Percentiles rank a stretch among this genome's conserved stretches.
Conservation (phyloP, 2,113 vertebrate genomes). For the Chionomys nivalis region DNA sequence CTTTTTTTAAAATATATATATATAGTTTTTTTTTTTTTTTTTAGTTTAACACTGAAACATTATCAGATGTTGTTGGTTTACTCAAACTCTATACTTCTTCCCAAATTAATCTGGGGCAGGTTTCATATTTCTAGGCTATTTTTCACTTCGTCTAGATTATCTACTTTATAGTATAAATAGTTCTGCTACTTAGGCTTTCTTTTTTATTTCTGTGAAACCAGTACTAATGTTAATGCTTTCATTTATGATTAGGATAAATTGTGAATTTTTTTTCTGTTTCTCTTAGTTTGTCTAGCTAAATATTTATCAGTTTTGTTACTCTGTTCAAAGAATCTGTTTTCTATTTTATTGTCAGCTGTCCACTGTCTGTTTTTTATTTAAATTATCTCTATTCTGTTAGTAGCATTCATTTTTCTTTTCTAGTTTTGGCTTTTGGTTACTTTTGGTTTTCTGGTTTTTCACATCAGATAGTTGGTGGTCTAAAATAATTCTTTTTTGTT, state of each 20-base stretch:
- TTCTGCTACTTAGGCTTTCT: neutral
- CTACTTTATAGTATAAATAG: neutral
- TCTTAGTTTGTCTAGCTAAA: neutral
- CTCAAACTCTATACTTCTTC: neutral
- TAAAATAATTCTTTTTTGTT: neutral
- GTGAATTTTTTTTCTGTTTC: neutral
- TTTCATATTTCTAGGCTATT: neutral
- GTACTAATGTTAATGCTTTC: neutral
- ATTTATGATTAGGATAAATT: neutral
- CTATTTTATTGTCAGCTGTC: neutral
- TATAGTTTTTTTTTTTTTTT: neutral
- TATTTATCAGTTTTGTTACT: neutral
- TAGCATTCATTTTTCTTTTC: neutral
- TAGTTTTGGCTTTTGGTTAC: neutral
- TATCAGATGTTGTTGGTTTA: neutral
- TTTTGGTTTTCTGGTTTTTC: neutral
- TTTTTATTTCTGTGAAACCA: neutral
- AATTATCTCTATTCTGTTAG: neutral
- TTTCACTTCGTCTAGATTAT: neutral
- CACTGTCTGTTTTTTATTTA: neutral
- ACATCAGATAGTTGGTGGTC: neutral
- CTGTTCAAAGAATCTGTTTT: neutral
- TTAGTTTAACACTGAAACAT: neutral
- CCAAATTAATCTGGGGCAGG: neutral
- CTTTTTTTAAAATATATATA: no score